phyloP scores from a whole-genome alignment of 2,888 invertebrate genomes.

The Hipparchia semele region DNA sequence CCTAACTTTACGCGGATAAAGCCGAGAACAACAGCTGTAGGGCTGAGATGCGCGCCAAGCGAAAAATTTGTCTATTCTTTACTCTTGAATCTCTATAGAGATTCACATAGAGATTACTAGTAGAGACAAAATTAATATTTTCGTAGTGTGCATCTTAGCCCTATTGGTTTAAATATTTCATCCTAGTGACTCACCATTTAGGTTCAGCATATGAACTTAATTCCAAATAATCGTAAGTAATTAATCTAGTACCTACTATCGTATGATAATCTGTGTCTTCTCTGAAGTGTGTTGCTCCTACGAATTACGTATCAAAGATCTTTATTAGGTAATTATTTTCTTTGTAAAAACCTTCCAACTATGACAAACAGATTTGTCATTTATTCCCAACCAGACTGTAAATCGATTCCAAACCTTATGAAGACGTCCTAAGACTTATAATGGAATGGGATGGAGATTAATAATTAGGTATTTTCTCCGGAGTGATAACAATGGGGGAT shows the following conservation, averaged over 20 bases:
- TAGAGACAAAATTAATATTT: too few species aligned
- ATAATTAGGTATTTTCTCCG: slow-evolving; percentile 40
- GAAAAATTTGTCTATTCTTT: too few species aligned
- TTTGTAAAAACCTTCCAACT: slow-evolving; percentile 48
- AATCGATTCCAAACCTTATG: slow-evolving; percentile 16
- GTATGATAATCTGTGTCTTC: not conserved
- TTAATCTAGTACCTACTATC: not conserved
- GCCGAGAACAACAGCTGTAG: too few species aligned
- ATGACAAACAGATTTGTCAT: slow-evolving; percentile 58
- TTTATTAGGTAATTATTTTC: slow-evolving; percentile 55
- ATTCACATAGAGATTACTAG: too few species aligned
- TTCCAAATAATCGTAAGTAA: too few species aligned
- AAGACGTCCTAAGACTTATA: slow-evolving; percentile 10
- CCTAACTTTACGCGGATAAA: too few species aligned
- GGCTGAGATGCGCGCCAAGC: too few species aligned
- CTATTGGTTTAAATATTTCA: too few species aligned
- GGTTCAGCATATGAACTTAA: too few species aligned
- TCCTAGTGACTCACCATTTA: too few species aligned
- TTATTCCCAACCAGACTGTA: slow-evolving; percentile 7
- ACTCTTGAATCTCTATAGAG: too few species aligned
- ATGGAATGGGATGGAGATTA: not conserved
- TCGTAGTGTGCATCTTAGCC: too few species aligned
- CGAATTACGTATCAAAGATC: slow-evolving; percentile 52
- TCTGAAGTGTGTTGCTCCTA: slow-evolving; percentile 36
- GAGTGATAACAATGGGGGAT: slow-evolving; percentile 39